Evolutionary conservation across 2,113 vertebrate genomes (phyloP), one percentile per base, ranked within the genome.

Genomic region (Syrrhaptes paradoxus): DNA sequence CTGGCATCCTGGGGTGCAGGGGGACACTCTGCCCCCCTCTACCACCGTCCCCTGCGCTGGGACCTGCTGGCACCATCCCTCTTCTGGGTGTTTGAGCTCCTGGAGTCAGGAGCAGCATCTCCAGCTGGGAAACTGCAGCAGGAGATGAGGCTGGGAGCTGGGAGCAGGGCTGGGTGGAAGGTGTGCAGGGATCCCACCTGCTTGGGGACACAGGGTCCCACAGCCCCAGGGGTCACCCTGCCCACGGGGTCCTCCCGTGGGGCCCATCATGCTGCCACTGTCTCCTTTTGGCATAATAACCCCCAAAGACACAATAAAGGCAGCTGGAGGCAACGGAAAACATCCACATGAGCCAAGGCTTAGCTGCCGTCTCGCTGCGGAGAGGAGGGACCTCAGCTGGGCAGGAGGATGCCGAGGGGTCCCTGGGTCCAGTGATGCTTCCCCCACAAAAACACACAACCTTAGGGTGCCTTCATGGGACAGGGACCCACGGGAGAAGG

Each of bases 41-140:
- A 1, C 13, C 57, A 15, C 28, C 0, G 0, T 48, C 25, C 34
- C 26, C 41, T 28, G 54, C 0, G 0, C 52, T 14, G 55, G 46
- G 13, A 79, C 52, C 83, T 88, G 62, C 87, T 74, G 87, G 85
- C 57, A 67, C 52, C 32, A 2, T 38, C 49, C 18, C 57, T 7
- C 52, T 52, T 11, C 0, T 0, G 78, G 66, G 34, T 36, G 54
- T 24, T 90, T 28, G 62, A 82, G 66, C 38, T 72, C 62, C 85
- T 61, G 2, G 17, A 79, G 48, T 13, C 71, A 26, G 21, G 21
- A n/a, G 21, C 62, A 52, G 57, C 81, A 78, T 20, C 0, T 0
- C 32, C 67, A 85, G 62, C 25, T 38, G 32, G 62, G 66, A 58
- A 86, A 54, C 2, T 32, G 34, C 70, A 71, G 61, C 0, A 0